Percentiles rank a stretch among this genome's conserved stretches.
Evolutionary conservation across 2,113 vertebrate genomes (phyloP).

Genomic region (Rhea pennata): DNA sequence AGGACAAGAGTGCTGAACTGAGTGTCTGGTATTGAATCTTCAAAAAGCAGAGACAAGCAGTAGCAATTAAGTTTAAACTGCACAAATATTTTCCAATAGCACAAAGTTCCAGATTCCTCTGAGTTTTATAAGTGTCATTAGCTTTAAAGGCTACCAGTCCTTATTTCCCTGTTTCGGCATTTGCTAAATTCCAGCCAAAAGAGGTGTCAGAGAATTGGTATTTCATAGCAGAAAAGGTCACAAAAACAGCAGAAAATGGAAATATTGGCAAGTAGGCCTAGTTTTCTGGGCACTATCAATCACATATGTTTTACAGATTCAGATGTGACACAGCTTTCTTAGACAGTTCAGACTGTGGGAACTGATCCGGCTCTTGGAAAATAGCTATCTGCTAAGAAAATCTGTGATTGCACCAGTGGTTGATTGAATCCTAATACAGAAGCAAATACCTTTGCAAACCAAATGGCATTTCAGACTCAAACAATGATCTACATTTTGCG

Average conservation of each 20-base stretch:
- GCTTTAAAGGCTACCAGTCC: background rate
- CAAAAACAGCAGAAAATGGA: background rate
- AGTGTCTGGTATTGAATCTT: background rate
- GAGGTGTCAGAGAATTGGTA: background rate
- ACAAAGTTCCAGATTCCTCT: background rate
- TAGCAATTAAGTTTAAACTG: background rate
- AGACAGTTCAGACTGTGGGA: background rate
- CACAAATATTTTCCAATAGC: background rate
- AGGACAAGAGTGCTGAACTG: fast-evolving
- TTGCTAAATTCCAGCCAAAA: background rate
- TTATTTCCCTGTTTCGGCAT: background rate
- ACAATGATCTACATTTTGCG: background rate
- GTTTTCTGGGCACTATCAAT: background rate
- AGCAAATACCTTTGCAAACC: background rate
- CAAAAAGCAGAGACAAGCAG: background rate
- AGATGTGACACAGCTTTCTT: background rate
- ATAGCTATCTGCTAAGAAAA: background rate
- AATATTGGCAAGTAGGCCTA: background rate
- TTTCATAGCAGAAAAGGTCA: background rate
- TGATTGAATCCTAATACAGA: background rate
- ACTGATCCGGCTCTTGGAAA: background rate
- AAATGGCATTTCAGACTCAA: background rate
- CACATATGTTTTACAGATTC: background rate
- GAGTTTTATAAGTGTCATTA: background rate
- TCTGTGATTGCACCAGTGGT: background rate